Conservation (phyloP, 2,888 invertebrate genomes). For the Eupithecia exiguata region DNA sequence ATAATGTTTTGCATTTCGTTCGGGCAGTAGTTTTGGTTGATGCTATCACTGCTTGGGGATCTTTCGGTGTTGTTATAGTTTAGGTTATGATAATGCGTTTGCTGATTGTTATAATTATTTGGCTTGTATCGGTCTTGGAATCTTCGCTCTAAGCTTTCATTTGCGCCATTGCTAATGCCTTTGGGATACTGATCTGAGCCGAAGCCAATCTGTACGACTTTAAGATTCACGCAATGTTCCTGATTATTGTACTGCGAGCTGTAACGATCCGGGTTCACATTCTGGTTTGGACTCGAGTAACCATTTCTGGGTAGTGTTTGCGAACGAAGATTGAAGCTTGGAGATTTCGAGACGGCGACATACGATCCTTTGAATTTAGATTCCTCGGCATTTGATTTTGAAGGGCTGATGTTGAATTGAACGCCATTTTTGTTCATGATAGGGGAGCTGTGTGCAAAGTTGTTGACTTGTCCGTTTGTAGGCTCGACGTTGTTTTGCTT, state of each 20-base stretch:
- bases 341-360: constrained; percentile 73
- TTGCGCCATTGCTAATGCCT: constrained; percentile 76
- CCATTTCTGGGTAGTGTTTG: constrained; percentile 90
- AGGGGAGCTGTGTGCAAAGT: constrained; percentile 79
- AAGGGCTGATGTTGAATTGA: constrained; percentile 80
- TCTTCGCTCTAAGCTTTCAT: constrained; percentile 74
- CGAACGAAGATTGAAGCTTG: constrained; percentile 83
- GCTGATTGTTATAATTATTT: constrained; percentile 71
- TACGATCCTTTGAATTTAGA: constrained; percentile 74
- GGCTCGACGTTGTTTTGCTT: constrained; percentile 60
- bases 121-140: constrained; percentile 82
- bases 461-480: constrained; percentile 65
- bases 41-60: constrained; percentile 76
- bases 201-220: constrained; percentile 85
- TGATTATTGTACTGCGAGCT: constrained; percentile 82
- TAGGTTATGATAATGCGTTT: constrained; percentile 70
- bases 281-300: constrained; percentile 74
- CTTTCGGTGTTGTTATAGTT: constrained; percentile 74
- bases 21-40: constrained; percentile 76
- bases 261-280: constrained; percentile 79
- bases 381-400: constrained; percentile 76
- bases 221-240: constrained; percentile 82
- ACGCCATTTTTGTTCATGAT: constrained; percentile 83
- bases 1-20: constrained; percentile 76
- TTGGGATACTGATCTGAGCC: constrained; percentile 85